Evolutionary conservation across 2,797 vertebrate genomes (phyloP).

Genomic region (Chiroxiphia lanceolata): DNA sequence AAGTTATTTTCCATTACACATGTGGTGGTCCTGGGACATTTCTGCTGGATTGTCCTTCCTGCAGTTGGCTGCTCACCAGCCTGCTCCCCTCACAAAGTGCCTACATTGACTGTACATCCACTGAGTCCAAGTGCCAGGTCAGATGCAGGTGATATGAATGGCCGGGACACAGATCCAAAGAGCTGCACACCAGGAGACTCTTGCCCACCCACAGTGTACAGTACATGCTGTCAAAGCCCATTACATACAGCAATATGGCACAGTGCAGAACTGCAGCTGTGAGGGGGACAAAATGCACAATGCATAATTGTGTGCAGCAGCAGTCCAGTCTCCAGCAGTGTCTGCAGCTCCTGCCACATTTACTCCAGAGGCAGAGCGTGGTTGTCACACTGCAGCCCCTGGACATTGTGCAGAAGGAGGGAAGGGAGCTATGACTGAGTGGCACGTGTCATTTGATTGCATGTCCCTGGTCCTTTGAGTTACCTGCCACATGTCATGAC

Average conservation of each 20-base stretch:
- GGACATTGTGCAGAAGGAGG: background rate
- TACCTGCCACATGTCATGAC: background rate
- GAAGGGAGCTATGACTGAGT: background rate
- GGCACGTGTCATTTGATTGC: background rate
- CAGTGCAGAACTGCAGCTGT: background rate
- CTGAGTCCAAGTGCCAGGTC: background rate
- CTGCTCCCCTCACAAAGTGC: background rate
- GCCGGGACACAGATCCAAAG: background rate
- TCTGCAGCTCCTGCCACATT: background rate
- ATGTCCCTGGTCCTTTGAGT: background rate
- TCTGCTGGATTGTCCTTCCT: background rate
- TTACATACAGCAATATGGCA: background rate
- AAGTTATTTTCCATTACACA: background rate
- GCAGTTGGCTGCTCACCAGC: background rate
- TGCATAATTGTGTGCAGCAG: background rate
- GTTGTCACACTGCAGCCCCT: background rate
- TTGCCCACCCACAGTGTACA: background rate
- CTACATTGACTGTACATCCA: background rate
- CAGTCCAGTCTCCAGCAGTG: background rate
- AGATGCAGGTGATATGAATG: background rate
- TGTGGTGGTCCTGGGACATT: background rate
- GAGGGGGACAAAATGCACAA: background rate
- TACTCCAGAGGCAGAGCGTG: background rate
- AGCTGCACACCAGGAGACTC: background rate
- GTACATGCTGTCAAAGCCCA: background rate